Conservation (phyloP, 35 echinoderm and acorn worm species). For the Stichopus chloronotus region DNA sequence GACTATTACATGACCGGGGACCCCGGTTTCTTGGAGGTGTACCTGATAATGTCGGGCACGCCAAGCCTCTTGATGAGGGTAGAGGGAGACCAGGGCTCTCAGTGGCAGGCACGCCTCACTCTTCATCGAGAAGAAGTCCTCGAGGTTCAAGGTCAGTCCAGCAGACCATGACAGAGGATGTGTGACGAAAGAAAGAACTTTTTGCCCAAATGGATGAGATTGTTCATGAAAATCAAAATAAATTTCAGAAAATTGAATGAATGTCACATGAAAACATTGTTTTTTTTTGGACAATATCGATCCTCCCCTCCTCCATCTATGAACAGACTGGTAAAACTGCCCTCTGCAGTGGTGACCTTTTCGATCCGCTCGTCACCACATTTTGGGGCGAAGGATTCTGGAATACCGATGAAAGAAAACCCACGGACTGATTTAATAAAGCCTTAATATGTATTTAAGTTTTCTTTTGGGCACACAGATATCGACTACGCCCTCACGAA, state of each 20-base stretch:
- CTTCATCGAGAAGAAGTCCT: not conserved
- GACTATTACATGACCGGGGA: conserved; percentile 40
- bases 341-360: too few species aligned
- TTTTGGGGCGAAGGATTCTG: too few species aligned
- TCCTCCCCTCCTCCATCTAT: not conserved
- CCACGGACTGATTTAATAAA: too few species aligned
- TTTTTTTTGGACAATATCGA: not conserved
- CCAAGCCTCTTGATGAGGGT: not conserved
- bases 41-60: not conserved
- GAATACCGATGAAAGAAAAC: too few species aligned
- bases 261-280: not conserved
- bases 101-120: not conserved
- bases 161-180: too few species aligned
- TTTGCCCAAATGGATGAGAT: not conserved
- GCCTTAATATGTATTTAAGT: too few species aligned
- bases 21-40: conserved; percentile 41
- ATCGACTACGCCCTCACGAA: too few species aligned
- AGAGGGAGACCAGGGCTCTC: conserved; percentile 6
- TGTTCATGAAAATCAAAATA: not conserved
- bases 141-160: conserved; percentile 5
- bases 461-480: too few species aligned
- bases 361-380: too few species aligned
- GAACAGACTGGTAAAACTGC: not conserved
- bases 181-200: too few species aligned
- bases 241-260: not conserved